Base-by-base conservation (phyloP, 2,113 vertebrate species). In the Pelecanoides urinatrix region DNA sequence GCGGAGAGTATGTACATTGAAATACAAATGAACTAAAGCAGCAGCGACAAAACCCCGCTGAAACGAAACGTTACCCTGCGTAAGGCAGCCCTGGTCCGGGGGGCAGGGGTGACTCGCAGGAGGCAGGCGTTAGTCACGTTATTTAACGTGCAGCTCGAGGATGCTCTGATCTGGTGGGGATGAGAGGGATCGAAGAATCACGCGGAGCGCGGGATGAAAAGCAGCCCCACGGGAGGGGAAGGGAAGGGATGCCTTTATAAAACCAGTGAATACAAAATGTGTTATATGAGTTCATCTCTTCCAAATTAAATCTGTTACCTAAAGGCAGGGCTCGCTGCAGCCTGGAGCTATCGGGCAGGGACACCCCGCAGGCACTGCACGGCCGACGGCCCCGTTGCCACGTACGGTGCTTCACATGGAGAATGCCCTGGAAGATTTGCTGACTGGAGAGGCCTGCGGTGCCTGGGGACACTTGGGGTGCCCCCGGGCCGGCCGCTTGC, bases 321-420 rank as follows among this genome's bases (percentile, higher is more conserved):
- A 14, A 52, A 47, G 65, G 47, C 83, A 26, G 45, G 36, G 72
- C 42, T 52, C 1, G 22, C 68, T 61, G 68, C 50, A 5, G 66
- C 56, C 70, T 1, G 38, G n/a, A 53, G 27, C 47, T 7, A 1
- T 19, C 0, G 21, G 42, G 47, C 62, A 38, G 72, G 58, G 73
- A 18, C 13, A 4, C 32, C 36, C 55, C 5, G 30, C 50, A 4
- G 76, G 68, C 9, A 2, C 34, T 7, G 11, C 32, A 2, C 0
- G 4, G 56, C 53, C 1, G 2, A 2, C 4, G 3, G 19, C 21
- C 23, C 72, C 15, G 0, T 3, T 53, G 56, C 75, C 5, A 1
- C 0, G 0, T 2, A 11, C 22, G 3, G 67, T 11, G 63, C 66
- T 61, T 29, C 25, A 7, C 0, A 4, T 17, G 52, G 65, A 17